These are phyloP conservation scores for Pteruthius melanotis DNA, from an alignment of 2,113 vertebrate species.

Conservation along the genomic window DNA sequence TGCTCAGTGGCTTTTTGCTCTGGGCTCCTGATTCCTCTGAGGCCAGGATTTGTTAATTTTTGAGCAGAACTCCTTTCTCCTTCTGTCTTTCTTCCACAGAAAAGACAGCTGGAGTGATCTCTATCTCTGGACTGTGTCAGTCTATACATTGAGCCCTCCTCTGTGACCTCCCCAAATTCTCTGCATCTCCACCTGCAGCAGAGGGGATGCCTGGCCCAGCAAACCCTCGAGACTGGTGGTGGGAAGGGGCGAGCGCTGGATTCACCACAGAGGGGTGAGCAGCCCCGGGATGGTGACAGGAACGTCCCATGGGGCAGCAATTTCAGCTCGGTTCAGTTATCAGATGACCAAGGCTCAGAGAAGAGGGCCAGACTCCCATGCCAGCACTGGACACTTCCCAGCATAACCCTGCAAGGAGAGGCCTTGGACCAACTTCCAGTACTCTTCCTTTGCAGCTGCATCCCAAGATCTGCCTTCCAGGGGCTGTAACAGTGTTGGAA, in stretches of 20 bases:
- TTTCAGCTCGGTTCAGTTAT: neutral
- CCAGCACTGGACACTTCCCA: accelerated
- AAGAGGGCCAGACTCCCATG: accelerated
- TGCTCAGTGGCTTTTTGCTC: neutral
- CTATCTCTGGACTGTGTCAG: neutral
- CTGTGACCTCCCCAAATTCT: neutral
- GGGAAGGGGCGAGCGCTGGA: accelerated
- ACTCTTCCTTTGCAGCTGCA: neutral
- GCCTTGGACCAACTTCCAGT: neutral
- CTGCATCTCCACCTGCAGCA: neutral
- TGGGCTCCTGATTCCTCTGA: neutral
- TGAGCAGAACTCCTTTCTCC: neutral
- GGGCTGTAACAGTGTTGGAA: neutral
- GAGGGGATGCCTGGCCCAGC: neutral
- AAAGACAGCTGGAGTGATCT: neutral
- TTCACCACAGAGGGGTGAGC: accelerated
- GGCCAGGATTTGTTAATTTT: neutral
- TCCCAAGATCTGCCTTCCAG: neutral
- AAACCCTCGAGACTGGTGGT: neutral
- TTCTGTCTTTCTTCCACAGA: neutral
- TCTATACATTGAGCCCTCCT: accelerated
- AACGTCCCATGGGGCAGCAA: neutral
- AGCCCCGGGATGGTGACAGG: accelerated
- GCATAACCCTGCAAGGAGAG: neutral
- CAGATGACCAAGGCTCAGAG: neutral